phyloP scores from a whole-genome alignment of 2,797 vertebrate species.

The Liparis tanakae region DNA sequence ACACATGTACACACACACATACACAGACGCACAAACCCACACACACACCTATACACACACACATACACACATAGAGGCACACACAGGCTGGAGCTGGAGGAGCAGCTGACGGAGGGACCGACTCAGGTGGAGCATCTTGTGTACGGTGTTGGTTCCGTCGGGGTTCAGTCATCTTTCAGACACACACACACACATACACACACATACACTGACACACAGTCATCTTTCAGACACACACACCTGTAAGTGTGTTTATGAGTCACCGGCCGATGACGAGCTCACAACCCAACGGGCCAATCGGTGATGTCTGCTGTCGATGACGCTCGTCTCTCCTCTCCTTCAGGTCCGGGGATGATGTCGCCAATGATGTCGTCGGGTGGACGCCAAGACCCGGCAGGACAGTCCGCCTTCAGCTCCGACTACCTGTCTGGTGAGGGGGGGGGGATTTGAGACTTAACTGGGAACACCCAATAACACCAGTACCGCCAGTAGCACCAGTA shows the following conservation, averaged over 20 bases:
- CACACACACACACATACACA: neutral
- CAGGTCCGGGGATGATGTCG: constrained; percentile 73
- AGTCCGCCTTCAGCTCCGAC: constrained; percentile 74
- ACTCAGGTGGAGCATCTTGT: neutral
- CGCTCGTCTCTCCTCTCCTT: constrained; percentile 16
- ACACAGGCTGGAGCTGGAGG: no score
- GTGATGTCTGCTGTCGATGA: neutral
- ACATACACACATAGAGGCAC: no score
- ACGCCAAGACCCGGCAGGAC: constrained; percentile 75
- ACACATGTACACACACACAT: no score
- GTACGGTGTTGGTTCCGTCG: neutral
- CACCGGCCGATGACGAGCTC: neutral
- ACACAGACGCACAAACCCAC: no score
- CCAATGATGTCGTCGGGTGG: constrained; percentile 72
- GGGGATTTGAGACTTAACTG: neutral
- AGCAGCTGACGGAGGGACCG: constrained; percentile 33
- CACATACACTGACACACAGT: neutral
- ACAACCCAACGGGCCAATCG: neutral
- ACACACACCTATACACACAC: no score
- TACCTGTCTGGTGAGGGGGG: constrained; percentile 79
- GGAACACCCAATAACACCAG: neutral
- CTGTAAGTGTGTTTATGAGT: neutral
- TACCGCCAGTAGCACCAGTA: no score
- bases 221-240: neutral
- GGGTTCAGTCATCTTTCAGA: neutral